phyloP scores from a whole-genome alignment of 2,113 vertebrate species.

The Sterrhoptilus dennistouni region DNA sequence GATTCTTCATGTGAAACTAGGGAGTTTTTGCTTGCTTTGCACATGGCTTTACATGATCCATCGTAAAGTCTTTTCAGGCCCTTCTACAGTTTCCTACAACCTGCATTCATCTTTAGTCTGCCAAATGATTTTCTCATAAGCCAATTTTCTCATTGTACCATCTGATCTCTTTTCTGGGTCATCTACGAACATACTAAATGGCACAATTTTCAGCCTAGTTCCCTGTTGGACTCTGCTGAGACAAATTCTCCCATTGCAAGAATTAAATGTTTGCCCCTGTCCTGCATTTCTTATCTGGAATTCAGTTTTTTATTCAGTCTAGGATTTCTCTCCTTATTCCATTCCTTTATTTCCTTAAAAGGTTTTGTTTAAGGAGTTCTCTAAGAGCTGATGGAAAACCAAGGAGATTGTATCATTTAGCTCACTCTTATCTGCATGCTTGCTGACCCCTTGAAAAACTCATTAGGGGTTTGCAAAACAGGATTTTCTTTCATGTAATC shows the following conservation, averaged over 20 bases:
- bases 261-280: not conserved
- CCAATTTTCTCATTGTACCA: not conserved
- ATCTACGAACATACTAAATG: not conserved
- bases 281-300: not conserved
- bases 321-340: not conserved
- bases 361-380: not conserved
- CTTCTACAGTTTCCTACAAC: not conserved
- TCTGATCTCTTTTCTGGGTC: not conserved
- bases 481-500: slow-evolving; percentile 16
- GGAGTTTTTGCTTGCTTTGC: not conserved
- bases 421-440: not conserved
- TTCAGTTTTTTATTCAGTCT: not conserved
- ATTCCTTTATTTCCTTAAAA: not conserved
- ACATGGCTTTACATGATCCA: not conserved
- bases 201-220: not conserved
- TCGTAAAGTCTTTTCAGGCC: not conserved
- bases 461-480: not conserved
- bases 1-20: not conserved
- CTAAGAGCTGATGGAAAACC: not conserved
- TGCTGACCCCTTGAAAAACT: slow-evolving; percentile 5
- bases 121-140: not conserved
- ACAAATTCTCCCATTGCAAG: not conserved
- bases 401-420: not conserved
- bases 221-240: not conserved
- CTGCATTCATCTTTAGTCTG: not conserved